Percentiles rank a stretch among this genome's conserved stretches.
These are phyloP conservation scores for Aurelia coerulea DNA, from an alignment of 30 jellyfish, hydroid and myxozoan genomes.

Conservation along the genomic window DNA sequence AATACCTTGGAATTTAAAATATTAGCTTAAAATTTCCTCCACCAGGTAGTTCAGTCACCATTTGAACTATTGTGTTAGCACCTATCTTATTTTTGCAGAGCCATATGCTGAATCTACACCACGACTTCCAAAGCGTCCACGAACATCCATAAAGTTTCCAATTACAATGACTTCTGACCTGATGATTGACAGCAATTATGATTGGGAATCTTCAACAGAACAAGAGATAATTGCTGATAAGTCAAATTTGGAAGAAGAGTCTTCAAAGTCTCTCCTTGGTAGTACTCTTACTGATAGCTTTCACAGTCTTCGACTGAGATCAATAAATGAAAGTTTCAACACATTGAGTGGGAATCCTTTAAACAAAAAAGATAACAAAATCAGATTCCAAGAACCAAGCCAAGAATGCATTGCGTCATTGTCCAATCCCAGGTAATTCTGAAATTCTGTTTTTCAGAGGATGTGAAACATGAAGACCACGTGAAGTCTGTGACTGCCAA, in stretches of 20 bases:
- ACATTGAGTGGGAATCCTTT: too few species aligned
- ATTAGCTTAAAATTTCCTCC: neutral
- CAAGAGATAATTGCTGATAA: neutral
- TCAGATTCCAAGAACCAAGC: too few species aligned
- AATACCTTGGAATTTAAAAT: neutral
- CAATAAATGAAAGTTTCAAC: too few species aligned
- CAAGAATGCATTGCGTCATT: too few species aligned
- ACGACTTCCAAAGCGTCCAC: neutral
- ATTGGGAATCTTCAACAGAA: neutral
- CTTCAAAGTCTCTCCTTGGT: neutral
- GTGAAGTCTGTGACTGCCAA: too few species aligned
- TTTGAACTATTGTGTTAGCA: neutral
- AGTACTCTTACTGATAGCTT: neutral
- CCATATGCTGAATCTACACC: conserved; percentile 4
- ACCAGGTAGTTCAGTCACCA: neutral
- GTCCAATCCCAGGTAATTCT: too few species aligned
- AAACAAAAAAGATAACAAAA: too few species aligned
- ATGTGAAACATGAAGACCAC: too few species aligned
- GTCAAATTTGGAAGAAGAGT: neutral
- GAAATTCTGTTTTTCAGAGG: too few species aligned
- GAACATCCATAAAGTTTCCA: neutral
- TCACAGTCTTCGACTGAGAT: too few species aligned
- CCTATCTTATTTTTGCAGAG: neutral
- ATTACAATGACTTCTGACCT: neutral
- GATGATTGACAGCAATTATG: neutral